Evolutionary conservation across 2,797 vertebrate species (phyloP).

Genomic region (Mallotus villosus): DNA sequence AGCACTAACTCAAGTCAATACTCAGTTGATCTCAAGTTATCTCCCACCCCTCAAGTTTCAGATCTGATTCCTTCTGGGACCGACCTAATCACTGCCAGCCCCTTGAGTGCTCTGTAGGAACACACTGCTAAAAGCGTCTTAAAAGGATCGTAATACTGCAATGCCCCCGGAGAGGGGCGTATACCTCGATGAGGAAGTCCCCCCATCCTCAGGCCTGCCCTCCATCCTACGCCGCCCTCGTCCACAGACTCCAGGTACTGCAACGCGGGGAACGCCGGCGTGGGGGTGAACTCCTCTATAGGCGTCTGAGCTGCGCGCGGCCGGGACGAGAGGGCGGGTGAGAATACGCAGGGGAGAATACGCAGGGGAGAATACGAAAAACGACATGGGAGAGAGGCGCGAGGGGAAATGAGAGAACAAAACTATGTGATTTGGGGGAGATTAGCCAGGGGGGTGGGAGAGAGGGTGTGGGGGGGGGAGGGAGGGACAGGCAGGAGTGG

Average conservation of each 20-base stretch:
- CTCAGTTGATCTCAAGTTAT: no score
- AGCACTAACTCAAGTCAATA: no score
- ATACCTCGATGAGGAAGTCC: conserved; percentile 94
- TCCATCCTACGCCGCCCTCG: conserved; percentile 92
- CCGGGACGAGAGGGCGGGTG: conserved; percentile 2
- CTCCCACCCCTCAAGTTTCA: no score
- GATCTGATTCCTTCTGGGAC: no score
- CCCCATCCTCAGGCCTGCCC: conserved; percentile 90
- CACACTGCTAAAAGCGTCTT: no score
- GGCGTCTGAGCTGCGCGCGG: conserved; percentile 88
- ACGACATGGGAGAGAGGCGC: conserved; percentile 3
- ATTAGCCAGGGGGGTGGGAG: neutral
- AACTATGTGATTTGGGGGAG: neutral
- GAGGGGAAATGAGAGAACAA: conserved; percentile 1
- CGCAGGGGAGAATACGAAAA: conserved; percentile 8
- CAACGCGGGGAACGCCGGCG: conserved; percentile 90
- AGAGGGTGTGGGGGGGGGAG: no score
- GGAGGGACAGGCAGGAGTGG: neutral
- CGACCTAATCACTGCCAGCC: no score
- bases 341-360: conserved; percentile 16
- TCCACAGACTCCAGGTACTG: conserved; percentile 95
- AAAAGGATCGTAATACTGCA: neutral
- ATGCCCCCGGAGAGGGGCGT: conserved; percentile 9
- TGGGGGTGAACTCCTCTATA: conserved; percentile 95
- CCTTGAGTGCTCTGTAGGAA: no score